A percentile compares a stretch with the other conserved stretches of the same genome.
Evolutionary conservation across 92 coral and sea anemone species (phyloP).

Genomic region (Hydrozoanthus gracilis): DNA sequence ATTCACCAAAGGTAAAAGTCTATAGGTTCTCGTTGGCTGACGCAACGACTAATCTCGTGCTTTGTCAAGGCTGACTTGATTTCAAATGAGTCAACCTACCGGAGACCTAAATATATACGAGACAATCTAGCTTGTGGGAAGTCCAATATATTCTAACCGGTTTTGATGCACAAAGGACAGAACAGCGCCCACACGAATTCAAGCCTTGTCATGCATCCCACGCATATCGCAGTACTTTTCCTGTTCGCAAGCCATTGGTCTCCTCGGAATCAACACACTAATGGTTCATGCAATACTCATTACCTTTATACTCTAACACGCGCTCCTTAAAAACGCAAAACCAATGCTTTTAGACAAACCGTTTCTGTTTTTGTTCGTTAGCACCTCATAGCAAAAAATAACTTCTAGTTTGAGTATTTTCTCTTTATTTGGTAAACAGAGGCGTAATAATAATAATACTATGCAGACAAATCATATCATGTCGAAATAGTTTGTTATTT

Average conservation of each 20-base stretch:
- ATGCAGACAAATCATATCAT: background rate
- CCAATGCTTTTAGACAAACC: background rate
- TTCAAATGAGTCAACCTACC: too few relatives aligned
- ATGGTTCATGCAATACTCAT: background rate
- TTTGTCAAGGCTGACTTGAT: background rate
- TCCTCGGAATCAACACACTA: background rate
- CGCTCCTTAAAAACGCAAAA: too few relatives aligned
- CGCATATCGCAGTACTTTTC: background rate
- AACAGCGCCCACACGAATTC: background rate
- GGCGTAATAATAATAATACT: too few relatives aligned
- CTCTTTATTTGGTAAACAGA: background rate
- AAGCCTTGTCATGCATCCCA: constrained; percentile 15
- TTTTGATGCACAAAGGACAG: background rate
- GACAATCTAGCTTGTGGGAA: background rate
- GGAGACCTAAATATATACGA: background rate
- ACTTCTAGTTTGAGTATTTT: background rate
- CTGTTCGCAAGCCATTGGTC: background rate
- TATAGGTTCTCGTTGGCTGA: background rate
- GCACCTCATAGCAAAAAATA: background rate
- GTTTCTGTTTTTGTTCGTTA: background rate
- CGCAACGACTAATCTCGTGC: background rate
- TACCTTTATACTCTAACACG: too few relatives aligned
- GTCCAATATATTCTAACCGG: constrained; percentile 35
- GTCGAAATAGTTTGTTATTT: background rate
- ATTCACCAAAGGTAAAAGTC: background rate